Conservation (phyloP, 1,140 invertebrate genomes). For the Medauroidea extradentata region DNA sequence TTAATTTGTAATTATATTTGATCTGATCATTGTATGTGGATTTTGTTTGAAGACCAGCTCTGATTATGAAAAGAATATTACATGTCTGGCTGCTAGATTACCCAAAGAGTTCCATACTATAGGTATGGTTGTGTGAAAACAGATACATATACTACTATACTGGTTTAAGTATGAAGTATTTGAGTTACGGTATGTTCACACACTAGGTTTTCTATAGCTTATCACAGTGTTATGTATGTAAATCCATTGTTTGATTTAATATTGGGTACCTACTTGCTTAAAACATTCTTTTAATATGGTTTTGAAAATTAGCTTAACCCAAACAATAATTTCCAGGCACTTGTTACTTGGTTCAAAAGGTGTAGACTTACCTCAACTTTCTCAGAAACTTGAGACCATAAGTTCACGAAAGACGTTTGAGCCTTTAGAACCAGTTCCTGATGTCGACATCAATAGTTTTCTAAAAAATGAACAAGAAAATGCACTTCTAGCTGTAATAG, state of each 20-base stretch:
- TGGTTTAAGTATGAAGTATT: too few relatives aligned
- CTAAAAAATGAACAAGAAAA: constrained; percentile 92
- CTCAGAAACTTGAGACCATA: constrained; percentile 83
- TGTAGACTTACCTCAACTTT: constrained; percentile 86
- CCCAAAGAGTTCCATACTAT: too few relatives aligned
- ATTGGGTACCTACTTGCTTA: neutral
- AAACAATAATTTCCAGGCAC: constrained; percentile 1
- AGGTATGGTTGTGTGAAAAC: too few relatives aligned
- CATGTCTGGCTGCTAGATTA: too few relatives aligned
- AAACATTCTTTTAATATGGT: neutral
- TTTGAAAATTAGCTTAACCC: too few relatives aligned
- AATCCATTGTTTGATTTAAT: neutral
- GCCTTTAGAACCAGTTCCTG: constrained; percentile 80
- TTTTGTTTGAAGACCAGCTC: too few relatives aligned
- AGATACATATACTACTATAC: too few relatives aligned
- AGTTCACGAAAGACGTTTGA: constrained; percentile 82
- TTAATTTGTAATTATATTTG: too few relatives aligned
- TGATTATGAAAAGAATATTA: too few relatives aligned
- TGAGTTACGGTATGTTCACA: too few relatives aligned
- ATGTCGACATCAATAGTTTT: constrained; percentile 85
- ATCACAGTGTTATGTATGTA: neutral
- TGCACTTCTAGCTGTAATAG: constrained; percentile 85
- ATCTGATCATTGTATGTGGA: too few relatives aligned
- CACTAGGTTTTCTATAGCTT: too few relatives aligned
- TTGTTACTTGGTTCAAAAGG: constrained; percentile 89